phyloP scores from a whole-genome alignment of 2,797 vertebrate genomes.

The Tapirus indicus region DNA sequence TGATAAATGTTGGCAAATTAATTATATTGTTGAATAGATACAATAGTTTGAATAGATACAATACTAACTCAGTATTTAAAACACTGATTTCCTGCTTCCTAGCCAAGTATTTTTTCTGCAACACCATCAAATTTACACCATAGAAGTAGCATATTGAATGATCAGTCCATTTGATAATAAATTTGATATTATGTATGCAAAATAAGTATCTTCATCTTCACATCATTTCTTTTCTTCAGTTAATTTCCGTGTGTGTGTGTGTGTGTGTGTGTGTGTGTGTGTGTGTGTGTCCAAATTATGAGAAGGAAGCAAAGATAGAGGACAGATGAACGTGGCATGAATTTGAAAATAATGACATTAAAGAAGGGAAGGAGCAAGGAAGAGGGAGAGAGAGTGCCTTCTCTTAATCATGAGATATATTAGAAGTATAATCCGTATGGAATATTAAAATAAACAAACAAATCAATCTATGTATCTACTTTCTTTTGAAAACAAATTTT shows the following conservation, averaged over 20 bases:
- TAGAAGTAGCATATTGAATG: neutral
- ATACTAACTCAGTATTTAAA: neutral
- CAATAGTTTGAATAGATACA: neutral
- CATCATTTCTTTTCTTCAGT: neutral
- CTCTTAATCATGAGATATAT: neutral
- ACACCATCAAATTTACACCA: neutral
- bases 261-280: neutral
- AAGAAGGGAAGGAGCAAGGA: neutral
- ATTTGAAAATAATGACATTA: neutral
- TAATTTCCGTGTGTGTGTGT: neutral
- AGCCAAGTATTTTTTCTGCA: neutral
- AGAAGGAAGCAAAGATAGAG: neutral
- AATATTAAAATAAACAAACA: neutral
- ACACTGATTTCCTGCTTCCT: neutral
- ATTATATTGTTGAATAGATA: neutral
- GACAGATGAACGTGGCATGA: neutral
- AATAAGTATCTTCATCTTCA: neutral
- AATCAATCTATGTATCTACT: neutral
- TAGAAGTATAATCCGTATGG: neutral
- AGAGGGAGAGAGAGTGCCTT: neutral
- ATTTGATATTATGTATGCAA: neutral
- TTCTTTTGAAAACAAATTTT: neutral
- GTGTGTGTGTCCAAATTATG: neutral
- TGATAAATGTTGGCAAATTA: neutral
- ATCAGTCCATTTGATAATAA: neutral